Base-by-base conservation (phyloP, 2,797 vertebrate genomes). In the Hemibagrus guttatus region DNA sequence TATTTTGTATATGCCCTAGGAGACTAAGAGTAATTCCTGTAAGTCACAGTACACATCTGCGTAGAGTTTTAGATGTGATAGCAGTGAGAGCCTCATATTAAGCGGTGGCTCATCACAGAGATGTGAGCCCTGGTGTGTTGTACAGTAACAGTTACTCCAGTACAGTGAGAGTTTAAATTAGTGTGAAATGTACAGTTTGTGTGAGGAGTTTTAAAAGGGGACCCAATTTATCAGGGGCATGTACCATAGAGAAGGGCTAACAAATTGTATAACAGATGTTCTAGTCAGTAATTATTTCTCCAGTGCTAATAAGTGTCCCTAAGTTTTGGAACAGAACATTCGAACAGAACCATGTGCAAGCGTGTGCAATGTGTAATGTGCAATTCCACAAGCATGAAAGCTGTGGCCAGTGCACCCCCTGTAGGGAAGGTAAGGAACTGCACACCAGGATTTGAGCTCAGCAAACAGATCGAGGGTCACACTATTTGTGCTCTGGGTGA, bases 391-490 rank as follows among this genome's bases (percentile, higher is more conserved):
- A 98, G 90, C 97, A 99, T 0, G 97, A 98, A 92, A 98, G 97
- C 93, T 99, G 97, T 59, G 97, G 97, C 80, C 97, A 99, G 95
- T 98, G 97, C 92, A 98, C 97, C 21, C 97, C 97, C 0, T 99
- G 97, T 94, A 96, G 97, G 2, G 98, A 98, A 90, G 97, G 97
- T 98, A 90, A 95, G 94, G 23, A 82, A 91, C 31, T 79, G 21
- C 56, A 78, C 52, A 35, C 39, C 4, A 54, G 26, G 4, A 13
- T 6, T 28, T 98, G 98, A 99, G 92, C 95, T 99, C 92, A 99
- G 98, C 94, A 99, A 98, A 90, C 98, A 99, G 95, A 98, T 99
- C 0, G 98, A 99, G 89, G 98, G 98, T 13, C 98, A 99, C 92
- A 99, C 98, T 68, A 99, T 99, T 91, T 99, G 98, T 0, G 98